Conservation (phyloP, 2,797 vertebrate genomes). For the Bradypus variegatus region DNA sequence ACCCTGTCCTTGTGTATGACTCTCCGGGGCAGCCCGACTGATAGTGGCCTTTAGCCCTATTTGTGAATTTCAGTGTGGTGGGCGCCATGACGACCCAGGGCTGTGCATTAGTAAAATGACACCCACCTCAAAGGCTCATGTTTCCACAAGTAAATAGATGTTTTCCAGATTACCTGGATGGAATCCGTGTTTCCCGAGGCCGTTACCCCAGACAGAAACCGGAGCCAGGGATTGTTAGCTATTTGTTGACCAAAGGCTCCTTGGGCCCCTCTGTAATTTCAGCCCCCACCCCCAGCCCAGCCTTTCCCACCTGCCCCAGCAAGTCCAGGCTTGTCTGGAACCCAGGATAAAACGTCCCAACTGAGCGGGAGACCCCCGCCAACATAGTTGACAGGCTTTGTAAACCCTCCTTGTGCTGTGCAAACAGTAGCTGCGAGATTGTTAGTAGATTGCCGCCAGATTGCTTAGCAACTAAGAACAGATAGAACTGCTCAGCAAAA, state of each 20-base stretch:
- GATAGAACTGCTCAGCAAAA: not conserved
- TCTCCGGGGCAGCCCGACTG: not conserved
- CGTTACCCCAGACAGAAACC: not conserved
- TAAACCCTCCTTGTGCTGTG: not conserved
- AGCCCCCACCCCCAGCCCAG: not conserved
- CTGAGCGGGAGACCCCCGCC: not conserved
- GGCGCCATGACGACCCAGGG: not conserved
- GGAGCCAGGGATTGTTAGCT: not conserved
- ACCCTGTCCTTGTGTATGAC: not conserved
- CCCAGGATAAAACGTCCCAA: not conserved
- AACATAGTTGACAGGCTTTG: not conserved
- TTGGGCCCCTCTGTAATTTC: not conserved
- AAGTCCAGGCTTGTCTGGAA: conserved; percentile 14
- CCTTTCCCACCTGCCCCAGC: not conserved
- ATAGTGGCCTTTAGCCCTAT: not conserved
- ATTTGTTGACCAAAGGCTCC: not conserved
- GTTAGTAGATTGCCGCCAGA: not conserved
- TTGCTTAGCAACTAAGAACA: conserved; percentile 37
- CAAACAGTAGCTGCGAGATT: conserved; percentile 19
- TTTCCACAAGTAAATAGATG: not conserved
- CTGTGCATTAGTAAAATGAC: not conserved
- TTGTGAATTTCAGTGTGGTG: not conserved
- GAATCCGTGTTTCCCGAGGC: conserved; percentile 16
- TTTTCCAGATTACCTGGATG: not conserved
- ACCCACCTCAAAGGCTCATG: not conserved